These are phyloP conservation scores for Carlito syrichta DNA, from an alignment of 2,113 vertebrate species.

Conservation along the genomic window DNA sequence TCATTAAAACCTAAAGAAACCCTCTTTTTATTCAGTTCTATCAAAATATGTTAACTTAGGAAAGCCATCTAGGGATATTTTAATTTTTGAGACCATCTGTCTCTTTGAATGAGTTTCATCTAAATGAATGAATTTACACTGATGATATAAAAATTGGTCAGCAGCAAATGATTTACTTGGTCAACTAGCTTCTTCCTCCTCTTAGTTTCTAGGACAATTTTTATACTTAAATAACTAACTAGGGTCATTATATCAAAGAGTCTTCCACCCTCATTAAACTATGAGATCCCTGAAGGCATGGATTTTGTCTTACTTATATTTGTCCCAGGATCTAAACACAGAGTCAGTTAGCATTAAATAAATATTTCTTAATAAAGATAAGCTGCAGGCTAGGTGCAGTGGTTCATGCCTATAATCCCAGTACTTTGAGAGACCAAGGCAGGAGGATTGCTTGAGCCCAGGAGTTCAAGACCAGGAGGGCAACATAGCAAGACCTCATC, in stretches of 20 bases:
- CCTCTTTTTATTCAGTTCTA: conserved; percentile 26
- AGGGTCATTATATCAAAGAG: neutral
- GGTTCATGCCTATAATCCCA: too few species aligned
- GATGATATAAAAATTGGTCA: conserved; percentile 20
- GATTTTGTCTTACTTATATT: neutral
- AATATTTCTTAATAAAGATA: neutral
- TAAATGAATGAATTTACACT: conserved; percentile 43
- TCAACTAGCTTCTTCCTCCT: neutral
- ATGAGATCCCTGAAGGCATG: neutral
- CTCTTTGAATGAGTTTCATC: conserved; percentile 49
- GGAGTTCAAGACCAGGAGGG: too few species aligned
- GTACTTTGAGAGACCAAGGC: too few species aligned
- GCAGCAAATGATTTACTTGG: conserved; percentile 11
- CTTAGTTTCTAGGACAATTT: neutral
- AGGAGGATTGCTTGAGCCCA: too few species aligned
- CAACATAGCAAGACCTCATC: too few species aligned
- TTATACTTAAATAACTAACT: neutral
- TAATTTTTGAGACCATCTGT: conserved; percentile 52
- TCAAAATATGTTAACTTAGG: conserved; percentile 42
- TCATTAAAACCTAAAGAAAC: conserved; percentile 11
- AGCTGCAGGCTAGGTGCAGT: too few species aligned
- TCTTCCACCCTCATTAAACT: neutral
- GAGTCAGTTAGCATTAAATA: neutral
- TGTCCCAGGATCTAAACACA: neutral
- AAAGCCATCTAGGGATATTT: conserved; percentile 51